A percentile compares a stretch with the other conserved stretches of the same genome.
phyloP scores from a whole-genome alignment of 2,797 vertebrate genomes.

The Hydrophis major region DNA sequence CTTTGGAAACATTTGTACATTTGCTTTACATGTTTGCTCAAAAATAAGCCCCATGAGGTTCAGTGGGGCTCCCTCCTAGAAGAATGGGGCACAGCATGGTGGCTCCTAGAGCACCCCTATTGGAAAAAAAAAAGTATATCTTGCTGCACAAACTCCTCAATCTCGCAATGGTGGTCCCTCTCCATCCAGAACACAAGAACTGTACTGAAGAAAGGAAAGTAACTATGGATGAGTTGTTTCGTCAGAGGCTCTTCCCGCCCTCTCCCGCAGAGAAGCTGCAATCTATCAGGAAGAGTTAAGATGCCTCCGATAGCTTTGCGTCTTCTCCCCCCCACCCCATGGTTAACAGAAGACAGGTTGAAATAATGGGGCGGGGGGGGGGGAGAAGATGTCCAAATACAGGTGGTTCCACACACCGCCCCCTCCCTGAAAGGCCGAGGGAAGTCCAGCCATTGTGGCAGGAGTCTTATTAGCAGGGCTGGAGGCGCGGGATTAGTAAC shows the following conservation, averaged over 20 bases:
- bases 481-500: neutral
- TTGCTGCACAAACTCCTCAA: neutral
- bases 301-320: neutral
- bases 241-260: neutral
- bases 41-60: neutral
- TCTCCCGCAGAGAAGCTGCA: neutral
- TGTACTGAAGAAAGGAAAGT: neutral
- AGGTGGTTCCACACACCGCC: neutral
- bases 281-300: neutral
- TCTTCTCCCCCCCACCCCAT: neutral
- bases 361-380: neutral
- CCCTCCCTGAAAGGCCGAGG: neutral
- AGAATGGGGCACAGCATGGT: neutral
- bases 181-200: neutral
- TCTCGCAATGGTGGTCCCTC: neutral
- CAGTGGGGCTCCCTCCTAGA: neutral
- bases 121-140: neutral
- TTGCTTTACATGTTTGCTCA: neutral
- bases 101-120: neutral
- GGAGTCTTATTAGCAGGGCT: neutral
- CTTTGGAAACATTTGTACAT: neutral
- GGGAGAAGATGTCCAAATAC: neutral
- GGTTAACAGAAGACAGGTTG: neutral
- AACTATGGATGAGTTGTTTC: neutral
- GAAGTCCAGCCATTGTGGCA: constrained; percentile 7